Percentiles rank a stretch among this genome's conserved stretches.
Evolutionary conservation across 2,888 invertebrate species (phyloP).

Genomic region (Drosophila nr. perissopoda): DNA sequence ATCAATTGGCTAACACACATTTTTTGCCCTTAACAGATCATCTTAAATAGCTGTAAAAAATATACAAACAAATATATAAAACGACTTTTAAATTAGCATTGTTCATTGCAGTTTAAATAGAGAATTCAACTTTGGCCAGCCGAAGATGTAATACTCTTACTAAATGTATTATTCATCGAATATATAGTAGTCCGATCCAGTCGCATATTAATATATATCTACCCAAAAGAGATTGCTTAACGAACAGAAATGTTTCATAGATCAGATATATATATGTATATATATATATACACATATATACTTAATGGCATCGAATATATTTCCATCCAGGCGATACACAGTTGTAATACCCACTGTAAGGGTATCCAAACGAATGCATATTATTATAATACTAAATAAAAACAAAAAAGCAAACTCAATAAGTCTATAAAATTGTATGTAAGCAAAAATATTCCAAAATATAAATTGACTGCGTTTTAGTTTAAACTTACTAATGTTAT

Average conservation of each 20-base stretch:
- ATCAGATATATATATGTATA: background rate
- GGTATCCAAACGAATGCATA: slow-evolving; percentile 26
- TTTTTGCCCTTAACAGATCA: slow-evolving; percentile 41
- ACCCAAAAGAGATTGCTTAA: background rate
- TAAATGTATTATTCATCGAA: background rate
- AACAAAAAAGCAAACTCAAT: slow-evolving; percentile 38
- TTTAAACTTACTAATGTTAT: slow-evolving; percentile 73
- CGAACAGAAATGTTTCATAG: background rate
- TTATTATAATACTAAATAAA: slow-evolving; percentile 22
- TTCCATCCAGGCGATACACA: slow-evolving; percentile 4
- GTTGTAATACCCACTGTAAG: slow-evolving; percentile 7
- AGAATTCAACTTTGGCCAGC: slow-evolving; percentile 14
- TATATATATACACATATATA: background rate
- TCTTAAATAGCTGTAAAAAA: slow-evolving; percentile 54
- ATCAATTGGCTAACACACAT: slow-evolving; percentile 23
- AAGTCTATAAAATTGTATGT: slow-evolving; percentile 36
- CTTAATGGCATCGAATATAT: background rate
- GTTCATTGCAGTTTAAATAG: slow-evolving; percentile 38
- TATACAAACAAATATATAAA: slow-evolving; percentile 11
- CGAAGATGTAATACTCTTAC: slow-evolving; percentile 24
- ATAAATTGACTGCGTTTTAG: slow-evolving; percentile 79
- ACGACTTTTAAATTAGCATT: slow-evolving; percentile 36
- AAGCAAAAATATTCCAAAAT: slow-evolving; percentile 76
- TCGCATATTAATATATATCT: background rate
- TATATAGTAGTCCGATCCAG: background rate